These are phyloP conservation scores for Baryphthengus martii DNA, from an alignment of 2,113 vertebrate species.

Conservation along the genomic window DNA sequence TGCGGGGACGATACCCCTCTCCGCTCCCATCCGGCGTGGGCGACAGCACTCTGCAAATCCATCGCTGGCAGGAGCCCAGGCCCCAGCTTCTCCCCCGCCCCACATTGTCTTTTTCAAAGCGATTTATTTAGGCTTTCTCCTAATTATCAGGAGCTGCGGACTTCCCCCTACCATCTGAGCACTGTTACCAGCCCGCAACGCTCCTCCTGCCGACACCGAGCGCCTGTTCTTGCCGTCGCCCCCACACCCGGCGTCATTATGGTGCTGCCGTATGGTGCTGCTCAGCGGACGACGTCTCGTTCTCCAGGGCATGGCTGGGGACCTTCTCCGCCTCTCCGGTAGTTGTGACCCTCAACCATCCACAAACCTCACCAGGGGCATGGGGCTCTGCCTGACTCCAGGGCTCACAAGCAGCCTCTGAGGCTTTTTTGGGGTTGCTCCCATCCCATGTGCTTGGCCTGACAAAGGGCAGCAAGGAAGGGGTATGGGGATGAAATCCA, in stretches of 20 bases:
- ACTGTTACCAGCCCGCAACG: background rate
- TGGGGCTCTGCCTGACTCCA: background rate
- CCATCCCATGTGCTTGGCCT: rapidly evolving
- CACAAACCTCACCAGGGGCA: background rate
- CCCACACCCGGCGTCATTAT: background rate
- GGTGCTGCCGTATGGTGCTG: background rate
- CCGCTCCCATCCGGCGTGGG: background rate
- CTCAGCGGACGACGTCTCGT: background rate
- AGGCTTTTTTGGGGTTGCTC: background rate
- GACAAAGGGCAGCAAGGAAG: background rate
- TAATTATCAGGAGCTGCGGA: background rate
- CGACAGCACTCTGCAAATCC: background rate
- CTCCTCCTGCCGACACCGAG: background rate
- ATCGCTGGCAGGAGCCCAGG: background rate
- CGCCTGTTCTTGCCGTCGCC: slow-evolving; percentile 3
- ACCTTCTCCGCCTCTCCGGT: background rate
- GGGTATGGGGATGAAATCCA: background rate
- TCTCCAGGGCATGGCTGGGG: rapidly evolving
- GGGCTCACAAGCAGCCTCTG: background rate
- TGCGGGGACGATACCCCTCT: background rate
- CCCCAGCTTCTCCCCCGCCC: background rate
- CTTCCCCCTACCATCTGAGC: slow-evolving; percentile 17
- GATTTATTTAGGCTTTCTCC: slow-evolving; percentile 2
- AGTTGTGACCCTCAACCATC: background rate
- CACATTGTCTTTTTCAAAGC: background rate